Conservation (phyloP, 2,888 invertebrate genomes). For the Petrophora chlorosata region DNA sequence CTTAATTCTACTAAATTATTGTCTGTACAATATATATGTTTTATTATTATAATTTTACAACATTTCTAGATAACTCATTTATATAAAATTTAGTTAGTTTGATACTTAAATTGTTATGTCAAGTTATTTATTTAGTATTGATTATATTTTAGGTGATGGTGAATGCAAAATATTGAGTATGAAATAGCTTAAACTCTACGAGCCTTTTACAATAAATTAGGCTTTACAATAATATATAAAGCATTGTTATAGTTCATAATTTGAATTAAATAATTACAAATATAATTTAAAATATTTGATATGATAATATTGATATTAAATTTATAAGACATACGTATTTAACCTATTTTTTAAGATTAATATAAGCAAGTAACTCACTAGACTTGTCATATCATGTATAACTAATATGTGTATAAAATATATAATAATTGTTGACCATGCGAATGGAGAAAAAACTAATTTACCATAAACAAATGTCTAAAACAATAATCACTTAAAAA, state of each 20-base stretch:
- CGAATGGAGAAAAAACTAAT: too few species aligned
- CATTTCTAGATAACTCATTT: too few species aligned
- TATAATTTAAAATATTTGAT: slow-evolving; percentile 38
- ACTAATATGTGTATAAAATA: neutral
- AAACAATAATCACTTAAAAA: too few species aligned
- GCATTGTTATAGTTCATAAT: neutral
- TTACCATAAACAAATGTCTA: too few species aligned
- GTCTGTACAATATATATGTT: slow-evolving; percentile 47
- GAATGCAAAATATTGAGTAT: too few species aligned
- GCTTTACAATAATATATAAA: too few species aligned
- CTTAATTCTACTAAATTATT: slow-evolving; percentile 55
- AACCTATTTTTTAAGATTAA: neutral
- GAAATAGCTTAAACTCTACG: too few species aligned
- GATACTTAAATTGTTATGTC: too few species aligned
- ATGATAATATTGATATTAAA: slow-evolving; percentile 66
- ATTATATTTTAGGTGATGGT: too few species aligned
- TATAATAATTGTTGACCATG: slow-evolving; percentile 1
- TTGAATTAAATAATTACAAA: neutral
- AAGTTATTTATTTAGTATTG: too few species aligned
- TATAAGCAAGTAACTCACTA: slow-evolving; percentile 17
- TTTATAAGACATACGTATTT: slow-evolving; percentile 4
- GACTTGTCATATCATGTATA: slow-evolving; percentile 21
- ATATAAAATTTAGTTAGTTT: too few species aligned
- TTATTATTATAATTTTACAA: neutral
- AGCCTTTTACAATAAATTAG: too few species aligned